These are phyloP conservation scores for Gephyroberyx darwinii DNA, from an alignment of 2,797 vertebrate species.

Conservation along the genomic window DNA sequence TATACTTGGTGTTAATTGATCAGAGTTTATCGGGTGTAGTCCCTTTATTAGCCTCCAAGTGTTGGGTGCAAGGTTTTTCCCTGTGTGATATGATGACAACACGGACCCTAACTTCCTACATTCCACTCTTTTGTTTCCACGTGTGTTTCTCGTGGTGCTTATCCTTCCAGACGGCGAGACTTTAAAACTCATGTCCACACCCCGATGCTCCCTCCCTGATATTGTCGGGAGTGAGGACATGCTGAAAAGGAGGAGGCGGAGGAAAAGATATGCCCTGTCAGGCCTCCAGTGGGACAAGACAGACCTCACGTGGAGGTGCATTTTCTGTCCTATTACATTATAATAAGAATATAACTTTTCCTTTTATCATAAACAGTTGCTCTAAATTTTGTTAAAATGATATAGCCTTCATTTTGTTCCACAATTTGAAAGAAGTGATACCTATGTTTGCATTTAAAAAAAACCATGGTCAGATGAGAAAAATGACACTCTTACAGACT, in stretches of 20 bases:
- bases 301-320: slow-evolving; percentile 79
- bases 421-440: too few relatives aligned
- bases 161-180: slow-evolving; percentile 65
- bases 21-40: background rate
- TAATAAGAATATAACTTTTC: too few relatives aligned
- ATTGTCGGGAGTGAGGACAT: slow-evolving; percentile 82
- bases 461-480: too few relatives aligned
- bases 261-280: slow-evolving; percentile 83
- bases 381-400: too few relatives aligned
- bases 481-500: too few relatives aligned
- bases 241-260: slow-evolving; percentile 76
- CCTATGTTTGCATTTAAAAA: too few relatives aligned
- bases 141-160: slow-evolving; percentile 15
- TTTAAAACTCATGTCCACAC: slow-evolving; percentile 81
- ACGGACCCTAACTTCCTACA: background rate
- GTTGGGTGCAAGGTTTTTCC: background rate
- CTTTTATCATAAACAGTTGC: too few relatives aligned
- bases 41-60: background rate
- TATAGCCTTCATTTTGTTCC: too few relatives aligned
- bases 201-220: slow-evolving; percentile 91
- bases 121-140: slow-evolving; percentile 14
- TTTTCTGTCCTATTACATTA: slow-evolving; percentile 32
- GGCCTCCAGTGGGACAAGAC: slow-evolving; percentile 84
- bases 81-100: background rate
- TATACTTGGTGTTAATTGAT: background rate